Evolutionary conservation across 2,797 vertebrate species (phyloP).

Genomic region (Dendrocincla fuliginosa): DNA sequence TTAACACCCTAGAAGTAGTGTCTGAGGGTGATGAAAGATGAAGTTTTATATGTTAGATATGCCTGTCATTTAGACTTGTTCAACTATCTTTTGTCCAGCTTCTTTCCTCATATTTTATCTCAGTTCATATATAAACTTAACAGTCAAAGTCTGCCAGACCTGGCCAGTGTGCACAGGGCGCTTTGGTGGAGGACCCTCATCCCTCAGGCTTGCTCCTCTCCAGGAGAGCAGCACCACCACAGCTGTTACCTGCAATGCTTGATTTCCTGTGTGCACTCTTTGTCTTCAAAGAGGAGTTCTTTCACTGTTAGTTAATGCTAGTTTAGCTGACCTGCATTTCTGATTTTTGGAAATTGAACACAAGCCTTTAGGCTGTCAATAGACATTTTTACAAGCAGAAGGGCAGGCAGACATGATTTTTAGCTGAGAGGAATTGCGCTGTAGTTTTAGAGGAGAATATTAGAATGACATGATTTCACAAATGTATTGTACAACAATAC

Average conservation of each 20-base stretch:
- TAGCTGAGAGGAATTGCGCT: not conserved
- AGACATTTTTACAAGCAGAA: not conserved
- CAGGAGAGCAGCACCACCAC: not conserved
- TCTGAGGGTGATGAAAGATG: not conserved
- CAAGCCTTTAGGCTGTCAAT: not conserved
- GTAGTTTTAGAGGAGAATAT: constrained; percentile 4
- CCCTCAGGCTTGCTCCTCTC: not conserved
- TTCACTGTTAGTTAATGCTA: not conserved
- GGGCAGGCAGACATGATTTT: not conserved
- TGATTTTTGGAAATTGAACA: not conserved
- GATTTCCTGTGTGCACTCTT: not conserved
- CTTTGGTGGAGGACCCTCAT: not conserved
- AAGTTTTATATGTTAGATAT: not conserved
- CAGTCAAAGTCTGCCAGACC: not conserved
- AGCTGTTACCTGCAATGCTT: not conserved
- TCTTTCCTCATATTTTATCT: not conserved
- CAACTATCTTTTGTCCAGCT: not conserved
- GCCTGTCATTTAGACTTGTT: not conserved
- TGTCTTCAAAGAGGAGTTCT: not conserved
- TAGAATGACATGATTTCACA: constrained; percentile 19
- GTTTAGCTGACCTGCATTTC: not conserved
- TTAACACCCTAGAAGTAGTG: not conserved
- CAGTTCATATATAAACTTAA: not conserved
- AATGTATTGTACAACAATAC: not conserved
- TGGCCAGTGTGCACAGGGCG: not conserved